Evolutionary conservation across 2,797 vertebrate genomes (phyloP).

Genomic region (Mormyrus proboscirostris): DNA sequence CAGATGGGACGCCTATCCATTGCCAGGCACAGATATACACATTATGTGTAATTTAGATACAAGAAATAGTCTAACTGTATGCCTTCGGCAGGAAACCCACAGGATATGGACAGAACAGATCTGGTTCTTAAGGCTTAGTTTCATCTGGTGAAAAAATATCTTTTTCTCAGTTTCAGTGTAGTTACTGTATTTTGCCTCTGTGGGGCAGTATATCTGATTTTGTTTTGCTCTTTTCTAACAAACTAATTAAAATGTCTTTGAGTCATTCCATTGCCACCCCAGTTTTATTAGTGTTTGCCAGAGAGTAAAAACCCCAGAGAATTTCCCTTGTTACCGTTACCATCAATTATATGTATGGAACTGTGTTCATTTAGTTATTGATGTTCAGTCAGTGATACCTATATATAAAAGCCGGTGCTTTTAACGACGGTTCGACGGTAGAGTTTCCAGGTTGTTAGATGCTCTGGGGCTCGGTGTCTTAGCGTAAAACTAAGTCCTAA

Average conservation of each 20-base stretch:
- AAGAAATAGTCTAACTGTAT: too few species aligned
- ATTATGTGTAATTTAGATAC: too few species aligned
- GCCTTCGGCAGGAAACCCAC: too few species aligned
- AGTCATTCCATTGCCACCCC: not conserved
- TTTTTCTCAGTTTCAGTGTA: not conserved
- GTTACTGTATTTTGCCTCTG: not conserved
- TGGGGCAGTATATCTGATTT: not conserved
- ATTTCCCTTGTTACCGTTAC: not conserved
- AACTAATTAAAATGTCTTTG: not conserved
- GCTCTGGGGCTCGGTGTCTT: conserved; percentile 20
- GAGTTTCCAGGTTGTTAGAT: conserved; percentile 55
- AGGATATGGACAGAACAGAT: not conserved
- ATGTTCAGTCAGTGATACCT: not conserved
- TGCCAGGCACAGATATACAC: too few species aligned
- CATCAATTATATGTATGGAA: not conserved
- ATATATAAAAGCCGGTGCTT: conserved; percentile 20
- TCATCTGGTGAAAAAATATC: not conserved
- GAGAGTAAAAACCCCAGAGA: not conserved
- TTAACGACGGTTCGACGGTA: not conserved
- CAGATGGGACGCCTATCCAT: too few species aligned
- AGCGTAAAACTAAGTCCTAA: conserved; percentile 48
- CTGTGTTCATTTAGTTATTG: not conserved
- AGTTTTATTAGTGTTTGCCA: not conserved
- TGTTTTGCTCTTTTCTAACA: not conserved
- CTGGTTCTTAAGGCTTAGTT: not conserved